phyloP scores from a whole-genome alignment of 2,797 vertebrate genomes.

The Myotis vivesi region DNA sequence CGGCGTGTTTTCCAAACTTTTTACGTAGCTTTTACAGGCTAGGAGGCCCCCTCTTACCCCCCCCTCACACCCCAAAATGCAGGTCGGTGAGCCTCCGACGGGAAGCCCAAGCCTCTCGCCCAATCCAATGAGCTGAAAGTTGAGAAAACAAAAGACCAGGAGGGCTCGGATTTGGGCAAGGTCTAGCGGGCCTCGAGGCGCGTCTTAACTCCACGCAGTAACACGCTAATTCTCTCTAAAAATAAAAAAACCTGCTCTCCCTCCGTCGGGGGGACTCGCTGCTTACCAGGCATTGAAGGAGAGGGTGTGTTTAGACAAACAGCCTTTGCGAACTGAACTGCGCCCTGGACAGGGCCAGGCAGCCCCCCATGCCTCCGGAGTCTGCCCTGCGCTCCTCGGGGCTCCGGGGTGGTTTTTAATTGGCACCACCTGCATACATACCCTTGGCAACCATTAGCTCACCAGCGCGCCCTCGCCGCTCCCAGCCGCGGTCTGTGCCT shows the following conservation, averaged over 20 bases:
- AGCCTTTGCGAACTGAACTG: not conserved
- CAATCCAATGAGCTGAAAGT: slow-evolving; percentile 52
- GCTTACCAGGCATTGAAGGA: not conserved
- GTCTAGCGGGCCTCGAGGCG: not conserved
- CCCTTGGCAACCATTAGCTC: slow-evolving; percentile 73
- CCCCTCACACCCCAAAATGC: not conserved
- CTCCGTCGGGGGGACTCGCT: not conserved
- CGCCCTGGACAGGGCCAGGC: not conserved
- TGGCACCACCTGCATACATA: slow-evolving; percentile 79
- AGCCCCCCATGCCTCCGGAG: not conserved
- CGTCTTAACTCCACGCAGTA: not conserved
- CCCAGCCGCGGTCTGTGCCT: slow-evolving; percentile 40
- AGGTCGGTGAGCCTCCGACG: not conserved
- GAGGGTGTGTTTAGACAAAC: not conserved
- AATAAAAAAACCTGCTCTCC: not conserved
- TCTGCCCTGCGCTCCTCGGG: not conserved
- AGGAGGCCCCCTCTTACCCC: not conserved
- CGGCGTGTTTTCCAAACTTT: not conserved
- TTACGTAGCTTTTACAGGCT: not conserved
- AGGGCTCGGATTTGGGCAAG: not conserved
- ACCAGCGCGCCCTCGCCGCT: slow-evolving; percentile 55
- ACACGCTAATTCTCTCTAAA: not conserved
- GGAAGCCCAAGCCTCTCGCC: not conserved
- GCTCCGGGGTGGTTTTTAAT: slow-evolving; percentile 66
- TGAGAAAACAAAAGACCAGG: slow-evolving; percentile 62